Evolutionary conservation across 2,888 invertebrate genomes (phyloP).

Genomic region (Halictus quadricinctus): DNA sequence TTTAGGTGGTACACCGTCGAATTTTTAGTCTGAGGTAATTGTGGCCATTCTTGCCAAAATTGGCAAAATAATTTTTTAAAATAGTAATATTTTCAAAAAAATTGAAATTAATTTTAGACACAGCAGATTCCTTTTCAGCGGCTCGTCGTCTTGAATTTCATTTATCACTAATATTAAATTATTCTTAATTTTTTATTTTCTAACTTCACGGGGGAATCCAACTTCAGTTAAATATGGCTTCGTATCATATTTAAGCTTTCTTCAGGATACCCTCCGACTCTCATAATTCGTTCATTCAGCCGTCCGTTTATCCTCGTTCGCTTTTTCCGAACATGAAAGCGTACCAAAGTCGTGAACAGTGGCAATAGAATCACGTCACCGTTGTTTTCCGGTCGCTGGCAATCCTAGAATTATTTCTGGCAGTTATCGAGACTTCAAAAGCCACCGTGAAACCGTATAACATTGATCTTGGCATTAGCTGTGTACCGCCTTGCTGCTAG

Average conservation of each 20-base stretch:
- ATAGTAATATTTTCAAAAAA: no score
- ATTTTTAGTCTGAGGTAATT: background rate
- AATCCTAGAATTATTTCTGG: slow-evolving; percentile 12
- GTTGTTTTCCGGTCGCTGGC: background rate
- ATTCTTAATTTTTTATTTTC: background rate
- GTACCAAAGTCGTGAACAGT: background rate
- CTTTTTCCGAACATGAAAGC: background rate
- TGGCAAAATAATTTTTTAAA: background rate
- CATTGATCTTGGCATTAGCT: slow-evolving; percentile 51
- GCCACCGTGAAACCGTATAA: background rate
- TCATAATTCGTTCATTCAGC: background rate
- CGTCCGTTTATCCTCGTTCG: background rate
- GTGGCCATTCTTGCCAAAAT: no score
- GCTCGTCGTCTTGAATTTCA: no score
- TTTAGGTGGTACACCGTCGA: background rate
- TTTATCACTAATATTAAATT: no score
- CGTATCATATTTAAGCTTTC: background rate
- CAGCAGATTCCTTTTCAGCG: background rate
- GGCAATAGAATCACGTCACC: background rate
- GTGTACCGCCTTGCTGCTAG: background rate
- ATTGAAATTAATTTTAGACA: no score
- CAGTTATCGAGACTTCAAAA: background rate
- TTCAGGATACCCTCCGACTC: background rate
- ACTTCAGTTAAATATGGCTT: background rate
- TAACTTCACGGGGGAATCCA: background rate